Base-by-base conservation (phyloP, 2,888 invertebrate species). In the Harmothoe impar region DNA sequence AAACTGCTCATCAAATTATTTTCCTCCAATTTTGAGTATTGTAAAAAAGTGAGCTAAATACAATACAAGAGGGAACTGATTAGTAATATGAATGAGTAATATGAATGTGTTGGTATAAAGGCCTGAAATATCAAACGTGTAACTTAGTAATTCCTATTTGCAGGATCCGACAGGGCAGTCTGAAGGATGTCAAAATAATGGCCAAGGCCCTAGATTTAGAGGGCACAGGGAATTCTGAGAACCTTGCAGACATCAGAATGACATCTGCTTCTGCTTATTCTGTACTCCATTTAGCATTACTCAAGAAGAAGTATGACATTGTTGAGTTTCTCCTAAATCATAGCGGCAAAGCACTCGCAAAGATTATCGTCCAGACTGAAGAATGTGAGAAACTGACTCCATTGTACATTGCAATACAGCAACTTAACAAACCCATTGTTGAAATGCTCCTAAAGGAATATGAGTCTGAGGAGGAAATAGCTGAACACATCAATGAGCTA, bases 391-490 rank as follows among this genome's bases (percentile, higher is more conserved):
- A 72, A 23, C 25, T 72, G 29, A 72, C 29, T 31, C 72, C 72
- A 29, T 31, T 72, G 25, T 72, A 72, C 29, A 72, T 72, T 72
- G 72, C 72, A 15, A 72, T 72, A 17, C 72, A 72, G 31, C 72
- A 72, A n/a, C n/a, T 23, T 0, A 29, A 25, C 29, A 15, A 15
- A 0, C 29, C 20, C 29, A 29, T n/a, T 15, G 31, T 72, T 0
- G 15, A 72, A 72, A 23, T 12, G 31, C 3, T 72, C 7, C 29
- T 72, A 29, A 25, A 72, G 29, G 29, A n/a, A 25, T 68, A 25
- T 68, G n/a, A 72, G 29, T 72, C 20, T 25, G 5, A 29, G 0
- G 25, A 72, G 72, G 25, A 72, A 17, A 72, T 31, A 72, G 25
- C n/a, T 7, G 25, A 72, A n/a, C 25, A 72, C 29, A 72, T 72